phyloP scores from a whole-genome alignment of 1,140 invertebrate species.

The Bombus breviceps region DNA sequence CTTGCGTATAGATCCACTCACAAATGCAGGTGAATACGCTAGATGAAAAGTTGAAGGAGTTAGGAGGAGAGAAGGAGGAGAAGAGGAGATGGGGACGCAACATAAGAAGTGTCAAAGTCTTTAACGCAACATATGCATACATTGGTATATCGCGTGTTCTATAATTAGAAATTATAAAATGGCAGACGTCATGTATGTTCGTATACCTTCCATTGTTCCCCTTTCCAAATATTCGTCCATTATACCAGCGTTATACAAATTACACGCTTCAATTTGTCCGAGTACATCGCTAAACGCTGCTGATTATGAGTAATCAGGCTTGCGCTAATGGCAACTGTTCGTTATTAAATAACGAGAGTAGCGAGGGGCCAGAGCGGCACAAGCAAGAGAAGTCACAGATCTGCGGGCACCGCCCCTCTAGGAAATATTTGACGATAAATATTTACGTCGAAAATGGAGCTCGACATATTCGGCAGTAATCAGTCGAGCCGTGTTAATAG shows the following conservation, averaged over 20 bases:
- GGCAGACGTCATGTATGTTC: not conserved
- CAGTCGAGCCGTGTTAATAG: conserved; percentile 35
- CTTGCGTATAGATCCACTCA: not conserved
- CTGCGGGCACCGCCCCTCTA: conserved; percentile 5
- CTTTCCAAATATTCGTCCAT: conserved; percentile 1
- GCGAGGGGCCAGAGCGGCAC: not conserved
- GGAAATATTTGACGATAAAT: conserved; percentile 51
- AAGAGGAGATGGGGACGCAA: too few relatives aligned
- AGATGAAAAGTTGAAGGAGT: conserved; percentile 1
- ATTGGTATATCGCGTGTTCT: not conserved
- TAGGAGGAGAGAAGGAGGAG: too few relatives aligned
- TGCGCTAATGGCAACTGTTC: conserved; percentile 41
- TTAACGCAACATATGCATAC: not conserved
- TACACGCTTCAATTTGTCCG: conserved; percentile 22
- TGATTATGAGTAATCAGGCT: conserved; percentile 52
- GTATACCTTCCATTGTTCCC: not conserved
- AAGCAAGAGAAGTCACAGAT: not conserved
- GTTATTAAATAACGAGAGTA: conserved; percentile 41
- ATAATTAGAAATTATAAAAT: not conserved
- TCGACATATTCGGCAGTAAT: conserved; percentile 23
- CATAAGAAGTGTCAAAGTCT: not conserved
- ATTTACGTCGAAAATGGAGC: conserved; percentile 42
- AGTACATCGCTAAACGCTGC: conserved; percentile 9
- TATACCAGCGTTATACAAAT: not conserved
- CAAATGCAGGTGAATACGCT: conserved; percentile 12